Evolutionary conservation across 2,113 vertebrate species (phyloP), one percentile per base, ranked within the genome.

Genomic region (Hirundichthys speculiger): DNA sequence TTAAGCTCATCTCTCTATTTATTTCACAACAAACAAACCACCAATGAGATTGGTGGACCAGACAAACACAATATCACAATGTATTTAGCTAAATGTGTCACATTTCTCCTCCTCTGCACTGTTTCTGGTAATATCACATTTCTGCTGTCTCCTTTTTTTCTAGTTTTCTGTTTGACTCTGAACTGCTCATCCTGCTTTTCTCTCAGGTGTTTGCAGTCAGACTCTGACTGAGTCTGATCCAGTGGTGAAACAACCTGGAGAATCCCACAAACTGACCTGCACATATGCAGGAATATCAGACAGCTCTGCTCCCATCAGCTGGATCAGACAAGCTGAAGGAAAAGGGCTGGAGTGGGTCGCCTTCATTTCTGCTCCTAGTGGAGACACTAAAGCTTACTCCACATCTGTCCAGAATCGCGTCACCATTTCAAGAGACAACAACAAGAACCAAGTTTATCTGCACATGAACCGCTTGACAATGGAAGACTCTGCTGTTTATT

Each of bases 331-430:
- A 13, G 10, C n/a, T 19, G n/a, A 2, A 34, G 14, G 39, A 39
- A 86, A 85, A 73, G 69, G 72, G 0, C 67, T 86, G 34, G 76
- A 86, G 15, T 87, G 75, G 78, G 13, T 88, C 12, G 39, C 67
- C 6, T 0, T 1, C 8, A 72, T 79, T 63, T 58, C 61, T 41
- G 42, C 18, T 61, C 45, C 45, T 0, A 59, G 30, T 57, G 57
- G 50, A 0, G 0, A 13, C 42, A 19, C 0, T 1, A 73, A 40
- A n/a, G 0, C 0, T 21, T 84, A 80, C 40, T 62, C 69, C 19
- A 16, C 21, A 1, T 43, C 52, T 25, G 27, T 54, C 15, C 7
- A 62, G 13, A 41, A 38, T 19, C 48, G 58, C 0, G 14, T 27
- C 27, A 4, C 27, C 27, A 27, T 27, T 27, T 27, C 27, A 3